Conservation (phyloP, 2,113 vertebrate genomes). For the Chamaetylas fuelleborni region DNA sequence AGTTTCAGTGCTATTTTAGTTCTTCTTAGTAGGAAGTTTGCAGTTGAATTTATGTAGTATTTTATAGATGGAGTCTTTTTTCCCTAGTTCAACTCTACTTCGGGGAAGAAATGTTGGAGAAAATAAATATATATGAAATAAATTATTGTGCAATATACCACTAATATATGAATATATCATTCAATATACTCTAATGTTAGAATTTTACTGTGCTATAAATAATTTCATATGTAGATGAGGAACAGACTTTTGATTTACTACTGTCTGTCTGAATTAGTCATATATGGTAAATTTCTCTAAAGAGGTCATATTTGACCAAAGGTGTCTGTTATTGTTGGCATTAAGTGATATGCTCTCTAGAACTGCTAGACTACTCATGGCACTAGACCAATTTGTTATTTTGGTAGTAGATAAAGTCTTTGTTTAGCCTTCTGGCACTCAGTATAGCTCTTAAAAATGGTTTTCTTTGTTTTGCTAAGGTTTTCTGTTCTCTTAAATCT, state of each 20-base stretch:
- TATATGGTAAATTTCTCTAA: conserved; percentile 23
- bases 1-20: neutral
- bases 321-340: conserved; percentile 63
- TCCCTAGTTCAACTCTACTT: neutral
- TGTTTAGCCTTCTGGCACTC: conserved; percentile 59
- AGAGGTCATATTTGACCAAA: neutral
- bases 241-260: conserved; percentile 22
- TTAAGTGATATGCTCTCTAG: conserved; percentile 19
- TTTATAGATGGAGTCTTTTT: neutral
- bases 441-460: conserved; percentile 34
- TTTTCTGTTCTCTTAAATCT: conserved; percentile 59
- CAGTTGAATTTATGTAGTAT: neutral
- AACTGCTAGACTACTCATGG: conserved; percentile 5
- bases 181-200: neutral
- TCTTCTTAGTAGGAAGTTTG: neutral
- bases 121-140: neutral
- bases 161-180: neutral
- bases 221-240: neutral
- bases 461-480: conserved; percentile 54
- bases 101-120: neutral
- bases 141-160: neutral
- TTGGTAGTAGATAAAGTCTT: conserved; percentile 54
- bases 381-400: conserved; percentile 44
- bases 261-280: conserved; percentile 33
- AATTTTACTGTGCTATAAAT: conserved; percentile 27